phyloP scores from a whole-genome alignment of 1,140 invertebrate species.

The Radopholus similis region DNA sequence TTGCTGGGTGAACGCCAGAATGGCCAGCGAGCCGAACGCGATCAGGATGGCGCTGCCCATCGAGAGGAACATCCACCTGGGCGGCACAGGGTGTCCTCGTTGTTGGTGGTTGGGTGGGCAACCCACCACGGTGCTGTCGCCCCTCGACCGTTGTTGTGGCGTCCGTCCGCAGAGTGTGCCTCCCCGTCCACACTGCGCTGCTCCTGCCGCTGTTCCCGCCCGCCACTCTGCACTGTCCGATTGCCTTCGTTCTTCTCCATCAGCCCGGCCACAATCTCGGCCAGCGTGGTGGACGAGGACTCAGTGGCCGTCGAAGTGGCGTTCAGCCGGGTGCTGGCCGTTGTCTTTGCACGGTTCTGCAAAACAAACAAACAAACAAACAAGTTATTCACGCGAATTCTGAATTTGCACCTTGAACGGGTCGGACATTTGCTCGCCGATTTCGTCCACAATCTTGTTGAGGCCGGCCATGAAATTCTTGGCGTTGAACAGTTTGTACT shows the following conservation, averaged over 20 bases:
- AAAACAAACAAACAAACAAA: too few species aligned
- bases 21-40: constrained; percentile 8
- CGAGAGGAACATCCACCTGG: constrained; percentile 22
- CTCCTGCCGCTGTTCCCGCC: background rate
- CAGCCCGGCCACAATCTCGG: constrained; percentile 1
- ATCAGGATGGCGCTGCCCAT: constrained; percentile 23
- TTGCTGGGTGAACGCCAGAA: constrained; percentile 19
- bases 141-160: background rate
- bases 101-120: background rate
- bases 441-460: constrained; percentile 53
- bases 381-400: background rate
- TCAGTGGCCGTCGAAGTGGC: background rate
- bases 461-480: constrained; percentile 53
- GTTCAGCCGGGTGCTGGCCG: background rate
- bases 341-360: background rate
- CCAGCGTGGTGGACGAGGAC: background rate
- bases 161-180: background rate
- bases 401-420: constrained; percentile 24
- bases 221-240: background rate
- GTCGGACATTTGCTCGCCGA: constrained; percentile 46
- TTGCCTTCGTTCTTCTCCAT: constrained; percentile 4
- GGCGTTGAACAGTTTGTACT: constrained; percentile 49
- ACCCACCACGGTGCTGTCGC: background rate
- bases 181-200: background rate
- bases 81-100: background rate